A percentile compares a stretch with the other conserved stretches of the same genome.
Evolutionary conservation across 2,797 vertebrate species (phyloP).

Genomic region (Vultur gryphus): DNA sequence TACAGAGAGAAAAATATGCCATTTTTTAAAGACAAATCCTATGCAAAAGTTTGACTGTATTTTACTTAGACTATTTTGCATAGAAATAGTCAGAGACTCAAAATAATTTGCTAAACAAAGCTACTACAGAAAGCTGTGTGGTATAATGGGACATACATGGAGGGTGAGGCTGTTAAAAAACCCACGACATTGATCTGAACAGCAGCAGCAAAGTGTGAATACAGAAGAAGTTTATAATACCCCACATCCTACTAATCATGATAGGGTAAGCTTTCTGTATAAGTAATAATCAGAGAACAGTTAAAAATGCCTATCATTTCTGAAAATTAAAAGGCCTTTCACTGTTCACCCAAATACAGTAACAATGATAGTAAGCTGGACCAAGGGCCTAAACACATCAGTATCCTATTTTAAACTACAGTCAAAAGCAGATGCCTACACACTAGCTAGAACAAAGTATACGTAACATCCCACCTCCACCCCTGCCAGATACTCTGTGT

Average conservation of each 20-base stretch:
- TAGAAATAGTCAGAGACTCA: background rate
- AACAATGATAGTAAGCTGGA: background rate
- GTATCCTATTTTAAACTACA: background rate
- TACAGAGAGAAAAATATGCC: accelerated
- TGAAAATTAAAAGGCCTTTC: background rate
- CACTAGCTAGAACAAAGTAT: background rate
- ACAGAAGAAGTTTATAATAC: background rate
- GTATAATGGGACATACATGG: background rate
- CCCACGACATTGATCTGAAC: background rate
- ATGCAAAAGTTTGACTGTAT: background rate
- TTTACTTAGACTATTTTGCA: background rate
- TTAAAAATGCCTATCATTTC: background rate
- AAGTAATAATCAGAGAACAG: background rate
- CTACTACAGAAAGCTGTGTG: background rate
- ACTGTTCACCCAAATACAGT: background rate
- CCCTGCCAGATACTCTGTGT: background rate
- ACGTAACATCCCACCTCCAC: background rate
- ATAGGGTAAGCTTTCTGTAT: background rate
- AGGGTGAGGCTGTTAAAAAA: background rate
- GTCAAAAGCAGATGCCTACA: background rate
- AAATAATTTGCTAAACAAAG: background rate
- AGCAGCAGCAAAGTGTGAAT: background rate
- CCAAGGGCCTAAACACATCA: background rate
- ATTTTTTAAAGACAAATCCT: background rate
- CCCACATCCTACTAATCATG: background rate